phyloP scores from a whole-genome alignment of 2,113 vertebrate genomes.

The Plectropomus leopardus region DNA sequence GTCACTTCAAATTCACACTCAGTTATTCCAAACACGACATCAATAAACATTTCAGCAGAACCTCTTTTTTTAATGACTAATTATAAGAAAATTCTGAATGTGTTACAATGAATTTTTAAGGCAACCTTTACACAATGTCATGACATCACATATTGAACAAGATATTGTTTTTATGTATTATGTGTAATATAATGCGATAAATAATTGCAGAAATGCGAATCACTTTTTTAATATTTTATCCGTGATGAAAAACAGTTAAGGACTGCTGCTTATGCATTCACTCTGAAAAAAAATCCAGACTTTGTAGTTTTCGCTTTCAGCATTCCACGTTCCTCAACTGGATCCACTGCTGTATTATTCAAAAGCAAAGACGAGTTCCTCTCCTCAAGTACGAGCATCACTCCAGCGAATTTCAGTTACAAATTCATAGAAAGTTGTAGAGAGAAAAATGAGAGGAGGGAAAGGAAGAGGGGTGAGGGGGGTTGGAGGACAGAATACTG shows the following conservation, averaged over 20 bases:
- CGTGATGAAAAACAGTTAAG: not conserved
- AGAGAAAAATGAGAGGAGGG: slow-evolving; percentile 16
- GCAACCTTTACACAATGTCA: no score
- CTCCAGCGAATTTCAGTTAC: slow-evolving; percentile 40
- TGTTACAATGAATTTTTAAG: no score
- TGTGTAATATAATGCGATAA: no score
- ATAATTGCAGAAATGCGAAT: no score
- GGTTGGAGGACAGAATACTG: slow-evolving; percentile 31
- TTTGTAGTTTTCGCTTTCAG: slow-evolving; percentile 37
- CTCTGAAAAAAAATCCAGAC: slow-evolving; percentile 40
- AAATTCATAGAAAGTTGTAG: slow-evolving; percentile 40
- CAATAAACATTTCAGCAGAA: no score
- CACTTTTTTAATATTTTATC: slow-evolving; percentile 8
- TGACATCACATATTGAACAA: no score
- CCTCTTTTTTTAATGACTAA: no score
- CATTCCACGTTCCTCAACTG: slow-evolving; percentile 30
- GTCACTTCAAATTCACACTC: no score
- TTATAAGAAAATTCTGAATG: no score
- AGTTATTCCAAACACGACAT: no score
- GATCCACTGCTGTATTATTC: slow-evolving; percentile 51
- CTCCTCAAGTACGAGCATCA: slow-evolving; percentile 23
- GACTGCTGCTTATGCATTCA: slow-evolving; percentile 35
- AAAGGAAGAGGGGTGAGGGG: not conserved
- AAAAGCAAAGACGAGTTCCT: slow-evolving; percentile 24
- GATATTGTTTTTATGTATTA: no score